Evolutionary conservation across 2,888 invertebrate genomes (phyloP), one percentile per base, ranked within the genome.

Genomic region (Pristionchus fissidentatus): DNA sequence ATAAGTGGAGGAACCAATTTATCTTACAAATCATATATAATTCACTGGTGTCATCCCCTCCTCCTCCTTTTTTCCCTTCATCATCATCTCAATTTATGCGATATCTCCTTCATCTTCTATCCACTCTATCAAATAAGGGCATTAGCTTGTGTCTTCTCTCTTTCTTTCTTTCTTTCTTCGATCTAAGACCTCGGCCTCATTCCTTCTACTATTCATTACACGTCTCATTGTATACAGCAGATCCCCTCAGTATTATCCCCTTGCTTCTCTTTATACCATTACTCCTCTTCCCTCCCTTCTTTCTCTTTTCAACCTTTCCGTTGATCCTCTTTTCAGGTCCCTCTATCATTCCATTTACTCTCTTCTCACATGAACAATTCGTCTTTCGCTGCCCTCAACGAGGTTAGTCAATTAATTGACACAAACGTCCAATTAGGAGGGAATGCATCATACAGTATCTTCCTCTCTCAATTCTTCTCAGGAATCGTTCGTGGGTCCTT

Each of bases 201-300:
- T 46, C 32, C 15, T 73, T 38, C 19, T 29, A 22, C 19, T 35
- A 49, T 78, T 32, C 38, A 70, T 70, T 43, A 70, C 41, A 70
- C 41, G 38, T 70, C 70, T 70, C 70, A 70, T 43, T 70, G 38
- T 41, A 41, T 70, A n/a, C 70, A 32, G 26, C n/a, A n/a, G n/a
- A n/a, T n/a, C n/a, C n/a, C n/a, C n/a, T n/a, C n/a, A 26, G n/a
- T 38, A 43, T 32, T 70, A 41, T 38, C 70, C 43, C n/a, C 66
- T 38, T 66, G 35, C 41, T 32, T n/a, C 70, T 70, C 22, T 70
- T 70, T 70, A 35, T 43, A 70, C 43, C 43, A 70, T 70, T 70
- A 70, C 38, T 70, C 43, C n/a, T 70, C 41, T 70, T 32, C 41
- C 66, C 35, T 41, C n/a, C 70, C 70, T n/a, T 15, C 66, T 29